Percentiles rank a stretch among this genome's conserved stretches.
Evolutionary conservation across 2,797 vertebrate species (phyloP).

Genomic region (Poeciliopsis presidionis): DNA sequence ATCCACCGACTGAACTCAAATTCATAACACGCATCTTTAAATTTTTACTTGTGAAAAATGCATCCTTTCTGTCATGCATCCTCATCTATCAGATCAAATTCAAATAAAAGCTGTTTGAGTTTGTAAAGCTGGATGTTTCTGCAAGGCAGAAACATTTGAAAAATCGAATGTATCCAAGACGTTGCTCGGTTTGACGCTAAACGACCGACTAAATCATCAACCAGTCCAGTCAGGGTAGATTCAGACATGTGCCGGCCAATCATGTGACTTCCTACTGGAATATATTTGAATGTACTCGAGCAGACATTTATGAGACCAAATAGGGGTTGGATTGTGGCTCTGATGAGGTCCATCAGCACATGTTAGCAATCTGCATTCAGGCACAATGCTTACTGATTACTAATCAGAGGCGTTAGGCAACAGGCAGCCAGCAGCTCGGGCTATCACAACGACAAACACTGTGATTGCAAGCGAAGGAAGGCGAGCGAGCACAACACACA

Average conservation of each 20-base stretch:
- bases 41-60: not conserved
- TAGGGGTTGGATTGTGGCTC: slow-evolving; percentile 45
- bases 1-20: not conserved
- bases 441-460: slow-evolving; percentile 33
- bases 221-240: not conserved
- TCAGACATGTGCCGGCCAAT: slow-evolving; percentile 9
- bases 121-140: not conserved
- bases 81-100: not conserved
- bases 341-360: slow-evolving; percentile 72
- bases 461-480: slow-evolving; percentile 59
- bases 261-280: slow-evolving; percentile 43
- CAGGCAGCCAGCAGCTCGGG: slow-evolving; percentile 68
- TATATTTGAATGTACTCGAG: slow-evolving; percentile 44
- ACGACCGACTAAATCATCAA: not conserved
- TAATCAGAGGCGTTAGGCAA: slow-evolving; percentile 75
- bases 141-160: not conserved
- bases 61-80: not conserved
- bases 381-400: slow-evolving; percentile 83
- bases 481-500: slow-evolving; percentile 47
- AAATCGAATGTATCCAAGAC: not conserved
- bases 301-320: slow-evolving; percentile 41
- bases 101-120: not conserved
- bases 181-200: not conserved
- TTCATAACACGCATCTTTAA: not conserved
- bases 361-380: slow-evolving; percentile 71